These are phyloP conservation scores for Discoglossus pictus DNA, from an alignment of 2,797 vertebrate genomes.

Conservation along the genomic window DNA sequence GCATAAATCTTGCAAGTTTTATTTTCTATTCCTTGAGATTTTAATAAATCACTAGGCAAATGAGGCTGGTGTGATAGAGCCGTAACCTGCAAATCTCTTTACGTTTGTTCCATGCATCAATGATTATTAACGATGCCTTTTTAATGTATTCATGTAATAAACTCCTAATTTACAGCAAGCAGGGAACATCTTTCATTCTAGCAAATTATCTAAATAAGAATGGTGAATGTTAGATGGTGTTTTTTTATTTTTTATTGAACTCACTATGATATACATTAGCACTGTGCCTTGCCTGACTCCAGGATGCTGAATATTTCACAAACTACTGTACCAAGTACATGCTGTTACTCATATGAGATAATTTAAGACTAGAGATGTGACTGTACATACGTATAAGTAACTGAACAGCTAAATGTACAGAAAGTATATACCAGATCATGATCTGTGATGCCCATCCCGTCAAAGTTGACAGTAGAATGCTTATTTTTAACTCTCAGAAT, in stretches of 20 bases:
- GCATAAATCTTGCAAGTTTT: conserved; percentile 26
- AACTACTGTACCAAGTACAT: too few species aligned
- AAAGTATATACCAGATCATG: too few species aligned
- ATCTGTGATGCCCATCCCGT: too few species aligned
- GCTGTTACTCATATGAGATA: too few species aligned
- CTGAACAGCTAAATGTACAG: too few species aligned
- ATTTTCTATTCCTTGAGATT: conserved; percentile 53
- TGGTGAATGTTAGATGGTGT: conserved; percentile 35
- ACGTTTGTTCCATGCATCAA: conserved; percentile 52
- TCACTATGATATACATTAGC: conserved; percentile 30
- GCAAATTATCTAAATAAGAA: conserved; percentile 30
- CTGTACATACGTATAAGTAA: too few species aligned
- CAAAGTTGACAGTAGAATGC: too few species aligned
- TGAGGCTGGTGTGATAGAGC: conserved; percentile 53
- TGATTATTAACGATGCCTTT: conserved; percentile 57
- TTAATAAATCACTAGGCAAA: conserved; percentile 60
- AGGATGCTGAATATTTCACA: too few species aligned
- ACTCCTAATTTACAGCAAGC: conserved; percentile 50
- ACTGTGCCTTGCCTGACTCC: too few species aligned
- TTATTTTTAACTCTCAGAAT: too few species aligned
- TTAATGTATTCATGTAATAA: conserved; percentile 57
- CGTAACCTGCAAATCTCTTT: conserved; percentile 57
- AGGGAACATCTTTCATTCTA: conserved; percentile 41
- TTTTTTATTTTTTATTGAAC: conserved; percentile 49
- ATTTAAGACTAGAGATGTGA: too few species aligned